Percentiles rank a stretch among this genome's conserved stretches.
Conservation (phyloP, 2,888 invertebrate genomes). For the Drosophila histrio region DNA sequence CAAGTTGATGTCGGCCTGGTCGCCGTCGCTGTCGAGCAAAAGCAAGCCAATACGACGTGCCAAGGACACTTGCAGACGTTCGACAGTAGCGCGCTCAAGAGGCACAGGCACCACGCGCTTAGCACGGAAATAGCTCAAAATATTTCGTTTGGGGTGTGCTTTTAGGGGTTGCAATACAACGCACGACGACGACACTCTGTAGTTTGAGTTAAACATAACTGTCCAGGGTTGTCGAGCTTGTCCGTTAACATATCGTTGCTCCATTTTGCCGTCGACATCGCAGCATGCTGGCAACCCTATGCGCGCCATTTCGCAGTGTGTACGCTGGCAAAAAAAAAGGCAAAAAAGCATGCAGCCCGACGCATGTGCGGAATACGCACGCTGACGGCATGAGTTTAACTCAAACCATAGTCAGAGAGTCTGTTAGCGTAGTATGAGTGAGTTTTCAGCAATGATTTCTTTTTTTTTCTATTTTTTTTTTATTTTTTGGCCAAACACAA, state of each 20-base stretch:
- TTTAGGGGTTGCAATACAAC: slow-evolving; percentile 66
- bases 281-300: slow-evolving; percentile 51
- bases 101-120: slow-evolving; percentile 24
- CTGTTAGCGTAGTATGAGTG: slow-evolving; percentile 61
- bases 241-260: not conserved
- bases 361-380: slow-evolving; percentile 46
- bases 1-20: slow-evolving; percentile 70
- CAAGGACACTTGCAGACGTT: slow-evolving; percentile 68
- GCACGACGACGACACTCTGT: slow-evolving; percentile 17
- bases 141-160: slow-evolving; percentile 54
- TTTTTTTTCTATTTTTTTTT: not conserved
- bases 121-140: slow-evolving; percentile 63
- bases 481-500: slow-evolving; percentile 26
- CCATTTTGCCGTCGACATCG: too few species aligned
- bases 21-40: slow-evolving; percentile 33
- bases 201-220: slow-evolving; percentile 55
- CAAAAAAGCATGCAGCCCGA: slow-evolving; percentile 43
- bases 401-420: slow-evolving; percentile 52
- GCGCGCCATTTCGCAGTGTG: slow-evolving; percentile 31
- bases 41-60: slow-evolving; percentile 51
- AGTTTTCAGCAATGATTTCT: slow-evolving; percentile 49
- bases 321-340: slow-evolving; percentile 50
- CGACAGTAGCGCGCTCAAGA: slow-evolving; percentile 38
- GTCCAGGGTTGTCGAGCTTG: slow-evolving; percentile 48
- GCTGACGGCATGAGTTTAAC: slow-evolving; percentile 53